Evolutionary conservation across 2,888 invertebrate genomes (phyloP).

Genomic region (Lithodes maja): DNA sequence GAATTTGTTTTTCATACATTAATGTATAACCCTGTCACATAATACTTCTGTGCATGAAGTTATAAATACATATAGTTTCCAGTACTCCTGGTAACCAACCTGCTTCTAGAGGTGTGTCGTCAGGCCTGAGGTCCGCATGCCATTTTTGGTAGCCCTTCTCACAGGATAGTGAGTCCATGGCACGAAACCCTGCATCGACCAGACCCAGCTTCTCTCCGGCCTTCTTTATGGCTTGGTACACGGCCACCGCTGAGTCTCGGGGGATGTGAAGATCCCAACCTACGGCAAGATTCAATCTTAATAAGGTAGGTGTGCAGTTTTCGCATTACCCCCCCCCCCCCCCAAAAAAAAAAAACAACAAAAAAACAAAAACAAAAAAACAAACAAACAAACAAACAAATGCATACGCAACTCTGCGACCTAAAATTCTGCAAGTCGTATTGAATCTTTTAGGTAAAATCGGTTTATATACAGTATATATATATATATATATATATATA

Average conservation of each 20-base stretch:
- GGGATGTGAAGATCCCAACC: conserved; percentile 92
- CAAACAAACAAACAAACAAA: no score
- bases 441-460: no score
- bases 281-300: conserved; percentile 4
- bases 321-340: not conserved
- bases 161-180: conserved; percentile 82
- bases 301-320: not conserved
- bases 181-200: conserved; percentile 87
- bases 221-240: conserved; percentile 81
- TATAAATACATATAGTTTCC: no score
- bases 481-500: no score
- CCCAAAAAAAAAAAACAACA: no score
- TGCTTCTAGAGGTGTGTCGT: conserved; percentile 92
- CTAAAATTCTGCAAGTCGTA: no score
- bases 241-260: conserved; percentile 79
- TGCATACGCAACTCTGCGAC: no score
- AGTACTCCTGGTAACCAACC: conserved; percentile 74
- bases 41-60: no score
- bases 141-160: conserved; percentile 84
- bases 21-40: no score
- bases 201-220: conserved; percentile 80
- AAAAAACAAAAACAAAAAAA: no score
- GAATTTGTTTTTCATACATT: no score
- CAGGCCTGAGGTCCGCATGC: conserved; percentile 86
- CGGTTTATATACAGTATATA: no score